Conservation (phyloP, 35 echinoderm and acorn worm species). For the Anneissia japonica region DNA sequence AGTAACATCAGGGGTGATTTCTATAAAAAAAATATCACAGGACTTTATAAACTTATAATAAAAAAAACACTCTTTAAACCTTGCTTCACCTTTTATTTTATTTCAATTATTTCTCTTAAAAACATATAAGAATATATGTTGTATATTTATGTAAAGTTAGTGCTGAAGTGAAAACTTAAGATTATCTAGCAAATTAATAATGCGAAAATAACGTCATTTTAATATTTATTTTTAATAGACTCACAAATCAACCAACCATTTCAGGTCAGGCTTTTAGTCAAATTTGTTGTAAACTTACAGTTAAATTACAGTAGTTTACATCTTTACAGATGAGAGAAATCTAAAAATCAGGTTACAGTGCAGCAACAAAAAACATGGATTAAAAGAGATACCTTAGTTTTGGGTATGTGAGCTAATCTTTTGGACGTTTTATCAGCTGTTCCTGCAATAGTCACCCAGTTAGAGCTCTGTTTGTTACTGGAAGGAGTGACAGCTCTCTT, state of each 20-base stretch:
- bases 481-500: neutral
- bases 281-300: neutral
- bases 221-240: neutral
- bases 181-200: too few species aligned
- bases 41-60: too few species aligned
- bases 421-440: slow-evolving; percentile 41
- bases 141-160: too few species aligned
- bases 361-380: too few species aligned
- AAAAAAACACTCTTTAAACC: too few species aligned
- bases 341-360: neutral
- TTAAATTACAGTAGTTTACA: neutral
- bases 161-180: too few species aligned
- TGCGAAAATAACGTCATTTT: neutral
- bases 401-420: slow-evolving; percentile 60
- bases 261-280: too few species aligned
- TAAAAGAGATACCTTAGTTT: slow-evolving; percentile 29
- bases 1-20: too few species aligned
- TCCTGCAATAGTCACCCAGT: slow-evolving; percentile 43
- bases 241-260: neutral
- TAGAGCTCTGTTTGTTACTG: neutral
- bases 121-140: too few species aligned
- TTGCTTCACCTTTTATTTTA: too few species aligned
- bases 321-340: neutral
- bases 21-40: too few species aligned
- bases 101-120: too few species aligned